These are phyloP conservation scores for Pogonophryne albipinna DNA, from an alignment of 2,797 vertebrate species.

Conservation along the genomic window DNA sequence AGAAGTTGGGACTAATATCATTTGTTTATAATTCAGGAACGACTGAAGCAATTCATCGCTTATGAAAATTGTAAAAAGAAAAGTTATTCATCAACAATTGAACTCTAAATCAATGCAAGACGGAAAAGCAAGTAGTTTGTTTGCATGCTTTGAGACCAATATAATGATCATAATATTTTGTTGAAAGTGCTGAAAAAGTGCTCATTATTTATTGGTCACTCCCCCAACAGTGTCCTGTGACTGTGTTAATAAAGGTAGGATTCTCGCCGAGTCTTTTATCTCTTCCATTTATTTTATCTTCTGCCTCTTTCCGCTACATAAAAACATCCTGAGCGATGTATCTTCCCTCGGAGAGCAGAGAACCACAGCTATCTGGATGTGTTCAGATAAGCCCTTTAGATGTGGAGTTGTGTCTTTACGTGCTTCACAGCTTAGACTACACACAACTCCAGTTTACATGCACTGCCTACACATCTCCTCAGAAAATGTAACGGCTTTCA, in stretches of 20 bases:
- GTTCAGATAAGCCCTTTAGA: constrained; percentile 28
- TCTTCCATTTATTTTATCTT: background rate
- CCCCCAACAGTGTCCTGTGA: background rate
- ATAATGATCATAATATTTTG: too few species aligned
- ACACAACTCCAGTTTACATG: constrained; percentile 6
- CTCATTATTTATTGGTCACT: background rate
- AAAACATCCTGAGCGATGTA: background rate
- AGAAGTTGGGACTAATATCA: too few species aligned
- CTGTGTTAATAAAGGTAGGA: too few species aligned
- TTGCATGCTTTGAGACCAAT: too few species aligned
- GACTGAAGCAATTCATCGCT: too few species aligned
- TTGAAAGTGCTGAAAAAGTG: too few species aligned
- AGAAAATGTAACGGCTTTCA: constrained; percentile 1
- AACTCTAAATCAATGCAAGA: background rate
- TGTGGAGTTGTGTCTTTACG: constrained; percentile 20
- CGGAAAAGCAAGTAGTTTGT: background rate
- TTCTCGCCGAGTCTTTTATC: background rate
- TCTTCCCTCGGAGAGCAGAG: constrained; percentile 23
- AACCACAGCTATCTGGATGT: constrained; percentile 18
- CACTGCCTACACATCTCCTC: constrained; percentile 4
- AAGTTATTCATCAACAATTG: background rate
- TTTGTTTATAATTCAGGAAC: too few species aligned
- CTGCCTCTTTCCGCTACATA: background rate
- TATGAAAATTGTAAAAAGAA: too few species aligned
- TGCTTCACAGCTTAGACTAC: constrained; percentile 6